Conservation (phyloP, 1,140 invertebrate genomes). For the Conus ventricosus region DNA sequence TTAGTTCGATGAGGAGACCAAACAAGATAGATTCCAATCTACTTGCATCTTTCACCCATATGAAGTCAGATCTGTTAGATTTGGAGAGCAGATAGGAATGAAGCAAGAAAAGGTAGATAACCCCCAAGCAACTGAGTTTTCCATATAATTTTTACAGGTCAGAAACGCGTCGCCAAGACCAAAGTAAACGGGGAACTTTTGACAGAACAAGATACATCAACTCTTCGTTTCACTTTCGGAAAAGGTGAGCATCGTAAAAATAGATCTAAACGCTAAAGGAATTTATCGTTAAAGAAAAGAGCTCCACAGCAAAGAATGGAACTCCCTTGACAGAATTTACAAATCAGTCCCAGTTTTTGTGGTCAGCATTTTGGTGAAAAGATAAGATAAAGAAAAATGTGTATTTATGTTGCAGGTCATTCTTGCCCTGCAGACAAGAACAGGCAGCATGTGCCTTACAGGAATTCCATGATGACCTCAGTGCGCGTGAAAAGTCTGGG, state of each 20-base stretch:
- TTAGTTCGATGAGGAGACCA: too few species aligned
- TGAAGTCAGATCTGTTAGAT: too few species aligned
- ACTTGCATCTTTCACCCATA: too few species aligned
- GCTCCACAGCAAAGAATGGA: not conserved
- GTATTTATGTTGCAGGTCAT: slow-evolving; percentile 74
- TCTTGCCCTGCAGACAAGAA: slow-evolving; percentile 79
- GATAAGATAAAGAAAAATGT: not conserved
- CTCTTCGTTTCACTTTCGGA: slow-evolving; percentile 82
- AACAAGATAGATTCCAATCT: too few species aligned
- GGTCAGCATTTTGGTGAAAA: not conserved
- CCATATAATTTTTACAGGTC: slow-evolving; percentile 62
- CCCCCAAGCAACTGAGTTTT: too few species aligned
- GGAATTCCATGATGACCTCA: slow-evolving; percentile 82
- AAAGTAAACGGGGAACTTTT: slow-evolving; percentile 78
- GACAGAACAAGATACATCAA: slow-evolving; percentile 82
- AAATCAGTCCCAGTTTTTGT: not conserved
- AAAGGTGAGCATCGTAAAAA: slow-evolving; percentile 75
- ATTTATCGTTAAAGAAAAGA: not conserved
- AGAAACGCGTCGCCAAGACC: slow-evolving; percentile 74
- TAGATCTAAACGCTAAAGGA: not conserved
- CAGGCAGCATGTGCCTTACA: slow-evolving; percentile 80
- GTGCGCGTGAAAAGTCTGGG: slow-evolving; percentile 81
- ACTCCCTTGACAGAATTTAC: too few species aligned
- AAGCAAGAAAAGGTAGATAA: too few species aligned
- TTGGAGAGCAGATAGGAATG: too few species aligned